These are phyloP conservation scores for Amphiprion clarkii DNA, from an alignment of 2,797 vertebrate genomes.

Conservation along the genomic window DNA sequence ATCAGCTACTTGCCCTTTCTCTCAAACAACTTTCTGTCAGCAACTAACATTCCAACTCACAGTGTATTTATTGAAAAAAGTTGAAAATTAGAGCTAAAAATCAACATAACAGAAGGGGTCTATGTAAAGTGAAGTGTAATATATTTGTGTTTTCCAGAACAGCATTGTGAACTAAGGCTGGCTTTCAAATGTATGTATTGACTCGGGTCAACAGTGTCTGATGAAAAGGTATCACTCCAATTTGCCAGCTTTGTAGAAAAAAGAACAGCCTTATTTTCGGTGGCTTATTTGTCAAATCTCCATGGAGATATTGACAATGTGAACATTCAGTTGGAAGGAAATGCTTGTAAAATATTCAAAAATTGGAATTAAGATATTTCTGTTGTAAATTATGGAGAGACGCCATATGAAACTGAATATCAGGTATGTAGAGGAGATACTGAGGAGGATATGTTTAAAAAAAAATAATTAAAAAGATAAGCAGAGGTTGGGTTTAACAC, in stretches of 20 bases:
- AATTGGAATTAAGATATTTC: slow-evolving; percentile 46
- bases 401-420: slow-evolving; percentile 73
- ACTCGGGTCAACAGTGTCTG: slow-evolving; percentile 46
- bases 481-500: slow-evolving; percentile 40
- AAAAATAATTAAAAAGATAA: slow-evolving; percentile 9
- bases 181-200: slow-evolving; percentile 43
- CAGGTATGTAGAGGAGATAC: slow-evolving; percentile 59
- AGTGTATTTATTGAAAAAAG: slow-evolving; percentile 34
- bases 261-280: slow-evolving; percentile 52
- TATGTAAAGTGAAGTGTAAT: slow-evolving; percentile 66
- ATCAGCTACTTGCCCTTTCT: slow-evolving; percentile 50
- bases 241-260: background rate
- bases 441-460: slow-evolving; percentile 33
- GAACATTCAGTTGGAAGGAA: slow-evolving; percentile 32
- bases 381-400: slow-evolving; percentile 62
- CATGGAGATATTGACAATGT: slow-evolving; percentile 22
- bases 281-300: slow-evolving; percentile 33
- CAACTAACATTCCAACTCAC: slow-evolving; percentile 61
- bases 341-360: slow-evolving; percentile 41
- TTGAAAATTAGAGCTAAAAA: slow-evolving; percentile 37
- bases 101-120: slow-evolving; percentile 25
- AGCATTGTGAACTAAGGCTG: slow-evolving; percentile 46
- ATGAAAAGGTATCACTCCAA: slow-evolving; percentile 33
- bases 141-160: slow-evolving; percentile 59
- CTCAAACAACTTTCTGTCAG: slow-evolving; percentile 30